phyloP scores from a whole-genome alignment of 2,888 invertebrate genomes.

The Lingula anatina region DNA sequence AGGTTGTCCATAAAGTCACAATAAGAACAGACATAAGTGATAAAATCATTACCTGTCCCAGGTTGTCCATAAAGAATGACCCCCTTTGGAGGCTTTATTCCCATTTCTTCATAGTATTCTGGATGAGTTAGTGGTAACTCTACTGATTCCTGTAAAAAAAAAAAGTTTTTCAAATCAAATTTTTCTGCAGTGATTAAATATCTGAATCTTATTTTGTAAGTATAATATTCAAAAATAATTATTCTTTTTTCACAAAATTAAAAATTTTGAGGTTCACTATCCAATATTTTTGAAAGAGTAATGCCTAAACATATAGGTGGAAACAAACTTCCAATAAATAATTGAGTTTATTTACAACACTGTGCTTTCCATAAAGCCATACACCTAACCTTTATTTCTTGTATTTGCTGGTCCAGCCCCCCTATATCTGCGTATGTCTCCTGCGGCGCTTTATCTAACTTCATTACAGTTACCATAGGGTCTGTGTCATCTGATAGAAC shows the following conservation, averaged over 20 bases:
- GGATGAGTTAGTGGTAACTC: constrained; percentile 98
- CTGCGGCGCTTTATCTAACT: constrained; percentile 97
- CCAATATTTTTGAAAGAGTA: no score
- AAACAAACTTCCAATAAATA: no score
- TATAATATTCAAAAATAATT: no score
- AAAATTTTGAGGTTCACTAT: no score
- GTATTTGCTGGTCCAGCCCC: constrained; percentile 94
- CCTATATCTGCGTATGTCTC: constrained; percentile 99
- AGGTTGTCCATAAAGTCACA: no score
- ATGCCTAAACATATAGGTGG: no score
- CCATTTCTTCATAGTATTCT: constrained; percentile 99
- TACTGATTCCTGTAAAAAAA: constrained; percentile 73
- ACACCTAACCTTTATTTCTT: constrained; percentile 84
- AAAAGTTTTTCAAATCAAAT: background rate
- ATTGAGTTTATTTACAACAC: no score
- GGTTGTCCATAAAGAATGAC: constrained; percentile 97
- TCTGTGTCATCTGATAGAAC: constrained; percentile 98
- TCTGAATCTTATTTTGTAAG: no score
- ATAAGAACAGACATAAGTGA: no score
- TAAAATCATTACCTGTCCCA: constrained; percentile 92
- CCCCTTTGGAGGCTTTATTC: constrained; percentile 98
- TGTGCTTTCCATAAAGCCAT: no score
- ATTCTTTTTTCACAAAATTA: background rate
- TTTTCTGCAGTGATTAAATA: background rate
- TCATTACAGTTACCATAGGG: constrained; percentile 99